Percentiles rank a stretch among this genome's conserved stretches.
Evolutionary conservation across 2,888 invertebrate genomes (phyloP).

Genomic region (Caradrina kadenii): DNA sequence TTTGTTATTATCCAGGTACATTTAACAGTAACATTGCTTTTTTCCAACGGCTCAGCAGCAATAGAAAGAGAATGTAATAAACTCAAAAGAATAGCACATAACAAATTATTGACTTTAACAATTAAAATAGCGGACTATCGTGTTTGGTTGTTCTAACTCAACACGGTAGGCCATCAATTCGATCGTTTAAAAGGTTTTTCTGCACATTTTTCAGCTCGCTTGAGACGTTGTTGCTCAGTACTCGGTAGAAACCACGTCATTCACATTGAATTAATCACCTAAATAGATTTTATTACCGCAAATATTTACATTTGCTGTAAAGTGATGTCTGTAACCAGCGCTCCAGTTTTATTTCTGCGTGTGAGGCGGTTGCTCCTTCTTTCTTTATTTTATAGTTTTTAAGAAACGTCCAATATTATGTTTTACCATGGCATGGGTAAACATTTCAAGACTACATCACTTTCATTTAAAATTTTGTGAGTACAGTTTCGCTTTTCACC

Average conservation of each 20-base stretch:
- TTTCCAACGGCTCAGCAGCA: neutral
- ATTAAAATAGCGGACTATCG: slow-evolving; percentile 51
- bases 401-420: slow-evolving; percentile 47
- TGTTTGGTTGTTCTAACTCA: slow-evolving; percentile 63
- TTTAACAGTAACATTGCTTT: slow-evolving; percentile 6
- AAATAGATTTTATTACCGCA: slow-evolving; percentile 85
- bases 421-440: slow-evolving; percentile 19
- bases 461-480: slow-evolving; percentile 12
- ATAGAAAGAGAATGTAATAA: slow-evolving; percentile 33
- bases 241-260: slow-evolving; percentile 73
- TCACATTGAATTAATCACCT: slow-evolving; percentile 82
- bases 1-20: slow-evolving; percentile 6
- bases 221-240: slow-evolving; percentile 56
- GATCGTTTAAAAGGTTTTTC: slow-evolving; percentile 64
- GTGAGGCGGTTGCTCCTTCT: slow-evolving; percentile 47
- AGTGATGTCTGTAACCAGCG: slow-evolving; percentile 73
- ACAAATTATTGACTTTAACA: slow-evolving; percentile 53
- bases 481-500: neutral
- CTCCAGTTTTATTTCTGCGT: slow-evolving; percentile 70
- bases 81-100: slow-evolving; percentile 57
- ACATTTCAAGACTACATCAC: slow-evolving; percentile 17
- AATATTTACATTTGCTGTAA: slow-evolving; percentile 83
- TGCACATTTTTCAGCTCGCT: slow-evolving; percentile 58
- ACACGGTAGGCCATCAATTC: slow-evolving; percentile 63
- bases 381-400: slow-evolving; percentile 47